Conservation (phyloP, 2,797 vertebrate species). For the Catamblyrhynchus diadema region DNA sequence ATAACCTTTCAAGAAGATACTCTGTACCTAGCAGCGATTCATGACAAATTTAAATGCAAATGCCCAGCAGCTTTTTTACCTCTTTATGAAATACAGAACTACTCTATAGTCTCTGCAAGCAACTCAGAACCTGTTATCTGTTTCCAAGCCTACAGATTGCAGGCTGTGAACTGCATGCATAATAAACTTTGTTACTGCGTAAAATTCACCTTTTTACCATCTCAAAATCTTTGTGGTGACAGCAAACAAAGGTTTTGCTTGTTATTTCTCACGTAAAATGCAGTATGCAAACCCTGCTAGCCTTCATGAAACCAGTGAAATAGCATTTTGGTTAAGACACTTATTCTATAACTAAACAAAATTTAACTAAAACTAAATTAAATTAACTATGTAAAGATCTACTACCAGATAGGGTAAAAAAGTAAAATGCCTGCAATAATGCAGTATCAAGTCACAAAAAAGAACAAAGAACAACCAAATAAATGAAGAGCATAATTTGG, state of each 20-base stretch:
- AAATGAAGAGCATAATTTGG: accelerated
- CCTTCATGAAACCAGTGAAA: neutral
- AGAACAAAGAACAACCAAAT: neutral
- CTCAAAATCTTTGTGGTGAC: neutral
- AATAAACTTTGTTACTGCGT: neutral
- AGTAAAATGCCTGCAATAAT: neutral
- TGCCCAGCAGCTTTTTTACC: neutral
- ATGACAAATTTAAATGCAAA: slow-evolving; percentile 49
- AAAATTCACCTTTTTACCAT: neutral
- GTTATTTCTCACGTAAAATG: neutral
- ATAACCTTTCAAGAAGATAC: neutral
- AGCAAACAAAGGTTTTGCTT: neutral
- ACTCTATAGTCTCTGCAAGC: slow-evolving; percentile 8
- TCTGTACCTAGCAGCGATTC: neutral
- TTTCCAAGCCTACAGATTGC: slow-evolving; percentile 11
- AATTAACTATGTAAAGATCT: neutral
- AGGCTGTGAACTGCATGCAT: neutral
- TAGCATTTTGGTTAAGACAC: neutral
- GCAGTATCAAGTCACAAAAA: neutral
- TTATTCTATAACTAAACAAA: neutral
- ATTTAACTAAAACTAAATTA: neutral
- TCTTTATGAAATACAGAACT: neutral
- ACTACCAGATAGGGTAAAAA: neutral
- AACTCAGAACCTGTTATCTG: slow-evolving; percentile 11
- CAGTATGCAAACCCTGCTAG: neutral